phyloP scores from a whole-genome alignment of 2,113 vertebrate genomes.

The Macquaria australasica region DNA sequence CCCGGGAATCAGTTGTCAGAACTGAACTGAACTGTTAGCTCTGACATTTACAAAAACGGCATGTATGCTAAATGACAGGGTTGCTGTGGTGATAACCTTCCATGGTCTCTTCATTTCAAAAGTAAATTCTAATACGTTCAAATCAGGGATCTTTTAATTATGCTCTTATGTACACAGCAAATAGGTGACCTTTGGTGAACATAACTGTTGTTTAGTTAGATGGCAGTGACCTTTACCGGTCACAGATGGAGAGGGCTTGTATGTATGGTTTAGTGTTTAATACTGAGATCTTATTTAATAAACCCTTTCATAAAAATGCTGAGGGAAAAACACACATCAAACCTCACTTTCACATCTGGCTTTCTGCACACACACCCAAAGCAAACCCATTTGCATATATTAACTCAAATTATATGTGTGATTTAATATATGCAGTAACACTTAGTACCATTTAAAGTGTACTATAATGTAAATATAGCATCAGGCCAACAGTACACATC shows the following conservation, averaged over 20 bases:
- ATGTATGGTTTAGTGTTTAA: slow-evolving; percentile 5
- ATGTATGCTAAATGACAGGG: slow-evolving; percentile 46
- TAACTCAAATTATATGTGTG: neutral
- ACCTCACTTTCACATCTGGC: neutral
- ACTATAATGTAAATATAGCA: neutral
- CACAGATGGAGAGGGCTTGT: slow-evolving; percentile 1
- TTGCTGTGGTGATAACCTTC: slow-evolving; percentile 67
- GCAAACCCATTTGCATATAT: slow-evolving; percentile 5
- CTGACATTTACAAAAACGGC: slow-evolving; percentile 56
- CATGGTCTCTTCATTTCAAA: slow-evolving; percentile 9
- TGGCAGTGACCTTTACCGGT: slow-evolving; percentile 69
- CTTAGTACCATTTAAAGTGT: neutral
- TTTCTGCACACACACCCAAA: neutral
- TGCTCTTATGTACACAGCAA: slow-evolving; percentile 55
- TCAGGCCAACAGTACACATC: neutral
- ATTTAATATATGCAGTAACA: neutral
- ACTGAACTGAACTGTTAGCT: slow-evolving; percentile 37
- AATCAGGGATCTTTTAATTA: slow-evolving; percentile 70
- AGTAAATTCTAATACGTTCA: slow-evolving; percentile 52
- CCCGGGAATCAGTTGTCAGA: slow-evolving; percentile 52
- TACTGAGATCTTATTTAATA: slow-evolving; percentile 1
- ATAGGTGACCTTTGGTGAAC: slow-evolving; percentile 63
- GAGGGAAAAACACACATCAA: neutral
- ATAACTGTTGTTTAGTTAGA: slow-evolving; percentile 60
- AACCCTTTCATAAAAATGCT: neutral